Evolutionary conservation across 2,888 invertebrate genomes (phyloP).

Genomic region (Iphiclides podalirius): DNA sequence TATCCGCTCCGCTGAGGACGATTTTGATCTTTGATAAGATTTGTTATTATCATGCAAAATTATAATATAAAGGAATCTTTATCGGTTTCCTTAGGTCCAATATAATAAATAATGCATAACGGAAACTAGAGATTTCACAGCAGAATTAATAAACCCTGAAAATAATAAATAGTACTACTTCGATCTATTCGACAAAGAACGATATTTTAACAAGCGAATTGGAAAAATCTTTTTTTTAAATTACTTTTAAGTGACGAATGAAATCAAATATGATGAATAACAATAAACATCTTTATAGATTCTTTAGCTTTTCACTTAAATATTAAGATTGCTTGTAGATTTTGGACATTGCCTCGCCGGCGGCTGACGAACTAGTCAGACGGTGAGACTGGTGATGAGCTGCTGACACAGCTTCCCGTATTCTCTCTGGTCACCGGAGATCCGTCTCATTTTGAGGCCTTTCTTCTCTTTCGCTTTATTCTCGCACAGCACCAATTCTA

Average conservation of each 20-base stretch:
- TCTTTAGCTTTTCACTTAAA: constrained; percentile 4
- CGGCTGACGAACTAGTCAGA: constrained; percentile 54
- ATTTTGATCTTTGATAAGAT: too few species aligned
- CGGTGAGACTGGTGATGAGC: constrained; percentile 91
- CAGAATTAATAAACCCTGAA: constrained; percentile 6
- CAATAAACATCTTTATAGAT: constrained; percentile 11
- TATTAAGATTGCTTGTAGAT: constrained; percentile 18
- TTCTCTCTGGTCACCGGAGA: constrained; percentile 93
- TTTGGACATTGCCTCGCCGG: not conserved
- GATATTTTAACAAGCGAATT: not conserved
- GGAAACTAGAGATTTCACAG: not conserved
- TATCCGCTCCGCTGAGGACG: too few species aligned
- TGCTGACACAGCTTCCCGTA: constrained; percentile 94
- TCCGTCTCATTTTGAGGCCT: constrained; percentile 90
- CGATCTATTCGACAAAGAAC: not conserved
- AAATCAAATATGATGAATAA: constrained; percentile 4
- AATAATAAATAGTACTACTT: too few species aligned
- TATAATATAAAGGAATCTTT: too few species aligned
- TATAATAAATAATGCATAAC: too few species aligned
- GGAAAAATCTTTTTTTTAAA: too few species aligned
- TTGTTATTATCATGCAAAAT: too few species aligned
- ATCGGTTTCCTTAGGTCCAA: too few species aligned
- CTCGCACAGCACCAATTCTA: constrained; percentile 89
- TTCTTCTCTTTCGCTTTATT: constrained; percentile 86
- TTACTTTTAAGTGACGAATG: not conserved